A percentile compares a stretch with the other conserved stretches of the same genome.
Evolutionary conservation across 2,113 vertebrate genomes (phyloP).

Genomic region (Dromaius novaehollandiae): DNA sequence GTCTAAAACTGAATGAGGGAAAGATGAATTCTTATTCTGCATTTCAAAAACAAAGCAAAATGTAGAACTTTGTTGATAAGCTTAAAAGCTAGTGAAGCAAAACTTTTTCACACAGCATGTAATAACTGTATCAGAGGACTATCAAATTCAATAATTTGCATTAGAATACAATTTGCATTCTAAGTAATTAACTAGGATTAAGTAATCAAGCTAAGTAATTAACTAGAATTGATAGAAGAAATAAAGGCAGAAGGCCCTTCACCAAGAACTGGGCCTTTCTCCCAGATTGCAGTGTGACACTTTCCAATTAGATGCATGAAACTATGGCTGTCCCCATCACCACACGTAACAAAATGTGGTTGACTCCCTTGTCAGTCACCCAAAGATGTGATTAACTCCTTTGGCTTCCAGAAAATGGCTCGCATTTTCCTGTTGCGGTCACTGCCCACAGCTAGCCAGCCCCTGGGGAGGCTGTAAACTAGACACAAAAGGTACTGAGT

Average conservation of each 20-base stretch:
- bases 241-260: not conserved
- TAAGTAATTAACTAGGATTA: not conserved
- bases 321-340: not conserved
- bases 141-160: not conserved
- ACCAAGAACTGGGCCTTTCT: rapidly evolving
- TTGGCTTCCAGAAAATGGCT: not conserved
- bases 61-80: not conserved
- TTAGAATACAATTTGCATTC: not conserved
- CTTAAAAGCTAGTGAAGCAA: not conserved
- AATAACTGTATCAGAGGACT: not conserved
- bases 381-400: not conserved
- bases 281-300: not conserved
- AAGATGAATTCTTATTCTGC: not conserved
- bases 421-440: not conserved
- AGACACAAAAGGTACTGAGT: not conserved
- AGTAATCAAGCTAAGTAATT: not conserved
- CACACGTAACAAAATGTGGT: not conserved
- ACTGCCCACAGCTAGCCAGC: not conserved
- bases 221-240: not conserved
- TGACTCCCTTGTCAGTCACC: not conserved
- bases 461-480: not conserved
- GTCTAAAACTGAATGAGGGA: not conserved
- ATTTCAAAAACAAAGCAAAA: not conserved
- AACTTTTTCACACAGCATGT: not conserved
- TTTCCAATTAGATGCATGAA: not conserved